Evolutionary conservation across 2,888 invertebrate species (phyloP).

Genomic region (Drosophila austrosaltans): DNA sequence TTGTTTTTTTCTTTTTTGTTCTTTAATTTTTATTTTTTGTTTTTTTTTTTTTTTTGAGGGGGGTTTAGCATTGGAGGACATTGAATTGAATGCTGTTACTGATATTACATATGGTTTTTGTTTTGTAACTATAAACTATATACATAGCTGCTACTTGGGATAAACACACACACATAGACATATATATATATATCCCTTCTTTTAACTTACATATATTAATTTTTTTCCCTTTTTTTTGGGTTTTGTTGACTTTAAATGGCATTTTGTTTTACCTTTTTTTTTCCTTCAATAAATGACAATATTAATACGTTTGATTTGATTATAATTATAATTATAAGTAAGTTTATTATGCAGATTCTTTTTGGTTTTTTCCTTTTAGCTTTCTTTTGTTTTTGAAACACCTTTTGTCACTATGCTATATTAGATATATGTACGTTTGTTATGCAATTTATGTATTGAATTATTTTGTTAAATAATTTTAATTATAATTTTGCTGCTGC

Average conservation of each 20-base stretch:
- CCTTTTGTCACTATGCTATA: conserved; percentile 66
- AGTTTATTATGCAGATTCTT: not conserved
- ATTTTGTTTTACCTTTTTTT: not conserved
- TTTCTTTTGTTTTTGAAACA: conserved; percentile 69
- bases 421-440: conserved; percentile 23
- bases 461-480: conserved; percentile 37
- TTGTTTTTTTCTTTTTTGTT: not conserved
- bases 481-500: conserved; percentile 13
- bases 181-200: conserved; percentile 6
- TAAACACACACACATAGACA: conserved; percentile 35
- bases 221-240: not conserved
- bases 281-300: conserved; percentile 23
- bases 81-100: conserved; percentile 68
- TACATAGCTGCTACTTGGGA: conserved; percentile 65
- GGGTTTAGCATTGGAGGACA: conserved; percentile 71
- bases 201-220: not conserved
- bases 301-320: conserved; percentile 43
- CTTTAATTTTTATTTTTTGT: not conserved
- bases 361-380: conserved; percentile 1
- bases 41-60: not conserved
- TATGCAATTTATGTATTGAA: no score
- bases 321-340: conserved; percentile 33
- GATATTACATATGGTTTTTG: conserved; percentile 26
- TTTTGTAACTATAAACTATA: conserved; percentile 55
- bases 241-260: not conserved